Evolutionary conservation across 2,113 vertebrate genomes (phyloP), one percentile per base, ranked within the genome.

Genomic region (Hypocryptadius cinnamomeus): DNA sequence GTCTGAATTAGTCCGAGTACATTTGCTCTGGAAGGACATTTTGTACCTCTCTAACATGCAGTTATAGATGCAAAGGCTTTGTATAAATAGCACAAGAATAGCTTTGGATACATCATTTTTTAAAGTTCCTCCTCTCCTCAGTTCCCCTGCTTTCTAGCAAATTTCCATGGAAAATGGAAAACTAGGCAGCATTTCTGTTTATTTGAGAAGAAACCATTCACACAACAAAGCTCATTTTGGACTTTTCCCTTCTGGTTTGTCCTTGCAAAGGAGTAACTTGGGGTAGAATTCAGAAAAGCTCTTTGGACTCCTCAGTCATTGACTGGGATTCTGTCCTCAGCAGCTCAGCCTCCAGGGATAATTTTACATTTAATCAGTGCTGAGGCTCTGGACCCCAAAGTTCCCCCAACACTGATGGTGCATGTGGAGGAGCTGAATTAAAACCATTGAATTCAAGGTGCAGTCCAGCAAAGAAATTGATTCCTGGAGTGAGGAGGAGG

Each of bases 1-100:
- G 61, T 51, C 56, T 73, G 73, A 78, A 30, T 87, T 59, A 64
- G 45, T 65, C 42, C 30, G 57, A 84, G 61, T 82, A 61, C n/a
- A 6, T 78, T 91, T 89, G 60, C 56, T 84, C 57, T 93, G 81
- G 90, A 89, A 91, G 69, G 85, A 94, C 60, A 84, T 86, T 65
- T 74, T 87, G 87, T 83, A 77, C 87, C 65, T 59, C 19, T 74
- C 57, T 63, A 39, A 63, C 20, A 15, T 65, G 56, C 53, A 91
- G 60, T 25, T 81, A 60, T 54, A 65, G 60, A 82, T 85, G 50
- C 50, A 85, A 85, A 54, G 73, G 44, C 39, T 83, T 69, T 74
- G 74, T 60, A 80, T 74, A 83, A 93, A 86, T n/a, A 64, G 77
- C 60, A 59, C 82, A 37, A 76, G 71, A 92, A 84, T 56, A 86